A percentile compares a stretch with the other conserved stretches of the same genome.
These are phyloP conservation scores for Tragulus kanchil DNA, from an alignment of 2,113 vertebrate species.

Conservation along the genomic window DNA sequence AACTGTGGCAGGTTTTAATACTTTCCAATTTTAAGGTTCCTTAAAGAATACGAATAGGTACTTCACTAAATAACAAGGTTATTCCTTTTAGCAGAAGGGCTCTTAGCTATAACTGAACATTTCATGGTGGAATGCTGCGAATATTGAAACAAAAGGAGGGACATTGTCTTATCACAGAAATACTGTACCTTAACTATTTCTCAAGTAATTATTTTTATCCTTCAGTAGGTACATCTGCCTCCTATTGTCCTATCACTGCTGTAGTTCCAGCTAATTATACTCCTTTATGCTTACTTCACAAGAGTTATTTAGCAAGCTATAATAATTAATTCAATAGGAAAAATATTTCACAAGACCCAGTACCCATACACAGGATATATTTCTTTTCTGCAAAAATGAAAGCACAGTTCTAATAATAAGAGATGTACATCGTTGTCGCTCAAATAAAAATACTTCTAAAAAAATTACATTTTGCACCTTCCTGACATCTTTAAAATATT, in stretches of 20 bases:
- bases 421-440: background rate
- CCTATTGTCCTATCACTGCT: constrained; percentile 79
- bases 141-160: constrained; percentile 71
- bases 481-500: constrained; percentile 37
- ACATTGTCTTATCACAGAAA: constrained; percentile 78
- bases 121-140: constrained; percentile 54
- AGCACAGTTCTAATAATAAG: constrained; percentile 4
- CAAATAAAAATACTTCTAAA: constrained; percentile 10
- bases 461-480: constrained; percentile 48
- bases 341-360: constrained; percentile 56
- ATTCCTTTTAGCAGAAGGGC: background rate
- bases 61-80: constrained; percentile 58
- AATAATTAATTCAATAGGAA: constrained; percentile 83
- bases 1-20: background rate
- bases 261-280: constrained; percentile 83
- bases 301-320: constrained; percentile 76
- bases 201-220: constrained; percentile 87
- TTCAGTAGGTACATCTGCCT: constrained; percentile 84
- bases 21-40: too few relatives aligned
- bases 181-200: constrained; percentile 80
- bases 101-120: constrained; percentile 21
- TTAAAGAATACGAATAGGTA: constrained; percentile 46
- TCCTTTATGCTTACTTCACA: constrained; percentile 82
- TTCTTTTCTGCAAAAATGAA: constrained; percentile 62
- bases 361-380: background rate